Percentiles rank a stretch among this genome's conserved stretches.
Conservation (phyloP, 1,140 invertebrate species). For the Drosophila jambulina region DNA sequence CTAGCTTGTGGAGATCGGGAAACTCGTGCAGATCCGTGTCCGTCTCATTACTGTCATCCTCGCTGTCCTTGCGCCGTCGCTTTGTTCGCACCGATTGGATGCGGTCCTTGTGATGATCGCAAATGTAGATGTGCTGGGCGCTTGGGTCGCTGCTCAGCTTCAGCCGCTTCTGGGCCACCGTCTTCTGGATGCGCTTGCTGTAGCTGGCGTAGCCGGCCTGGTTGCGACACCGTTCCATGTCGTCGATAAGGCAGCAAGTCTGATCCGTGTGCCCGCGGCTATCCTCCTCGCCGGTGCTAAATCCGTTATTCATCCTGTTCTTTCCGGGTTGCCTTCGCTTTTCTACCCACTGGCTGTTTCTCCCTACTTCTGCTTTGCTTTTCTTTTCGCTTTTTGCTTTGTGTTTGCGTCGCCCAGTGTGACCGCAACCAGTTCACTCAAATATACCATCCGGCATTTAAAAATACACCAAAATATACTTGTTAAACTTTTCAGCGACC, state of each 20-base stretch:
- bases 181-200: conserved; percentile 98
- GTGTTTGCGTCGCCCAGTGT: conserved; percentile 16
- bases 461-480: conserved; percentile 2
- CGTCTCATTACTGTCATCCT: conserved; percentile 95
- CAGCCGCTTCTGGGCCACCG: conserved; percentile 95
- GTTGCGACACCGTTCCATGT: conserved; percentile 91
- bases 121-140: conserved; percentile 97
- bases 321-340: conserved; percentile 6
- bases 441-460: neutral
- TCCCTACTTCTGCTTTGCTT: conserved; percentile 16
- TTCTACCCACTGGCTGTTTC: conserved; percentile 10
- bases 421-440: neutral
- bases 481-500: no score
- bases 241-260: conserved; percentile 97
- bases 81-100: conserved; percentile 96
- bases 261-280: conserved; percentile 92
- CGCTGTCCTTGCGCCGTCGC: conserved; percentile 94
- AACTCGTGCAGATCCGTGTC: conserved; percentile 94
- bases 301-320: conserved; percentile 90
- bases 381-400: conserved; percentile 17
- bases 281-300: conserved; percentile 95
- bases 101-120: conserved; percentile 97
- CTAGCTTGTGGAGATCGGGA: conserved; percentile 96
- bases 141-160: conserved; percentile 94
- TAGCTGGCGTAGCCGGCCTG: conserved; percentile 98